Evolutionary conservation across 2,888 invertebrate species (phyloP).

Genomic region (Noctuana brunneofusca): DNA sequence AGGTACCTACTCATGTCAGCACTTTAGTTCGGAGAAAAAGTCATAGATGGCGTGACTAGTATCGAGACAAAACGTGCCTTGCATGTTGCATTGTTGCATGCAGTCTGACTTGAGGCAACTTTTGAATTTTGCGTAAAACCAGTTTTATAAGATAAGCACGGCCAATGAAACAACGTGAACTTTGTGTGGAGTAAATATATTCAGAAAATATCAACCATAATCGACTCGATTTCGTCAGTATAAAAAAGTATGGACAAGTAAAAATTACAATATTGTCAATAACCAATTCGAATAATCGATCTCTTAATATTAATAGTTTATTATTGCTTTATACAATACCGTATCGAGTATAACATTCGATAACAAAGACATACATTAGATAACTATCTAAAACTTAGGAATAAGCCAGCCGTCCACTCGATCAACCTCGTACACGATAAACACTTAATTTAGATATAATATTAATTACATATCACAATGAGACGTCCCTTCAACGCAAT

Average conservation of each 20-base stretch:
- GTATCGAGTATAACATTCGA: constrained; percentile 74
- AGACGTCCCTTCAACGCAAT: constrained; percentile 76
- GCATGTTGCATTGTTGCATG: neutral
- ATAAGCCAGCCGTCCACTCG: constrained; percentile 70
- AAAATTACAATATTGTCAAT: constrained; percentile 72
- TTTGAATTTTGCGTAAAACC: neutral
- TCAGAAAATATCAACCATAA: constrained; percentile 80
- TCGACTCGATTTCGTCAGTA: constrained; percentile 72
- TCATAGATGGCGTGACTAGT: constrained; percentile 25
- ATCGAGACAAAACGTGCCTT: neutral
- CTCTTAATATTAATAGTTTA: constrained; percentile 72
- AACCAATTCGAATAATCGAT: constrained; percentile 69
- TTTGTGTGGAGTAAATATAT: constrained; percentile 80
- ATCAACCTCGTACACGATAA: constrained; percentile 74
- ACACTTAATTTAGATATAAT: constrained; percentile 81
- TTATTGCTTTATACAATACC: constrained; percentile 81
- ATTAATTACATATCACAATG: constrained; percentile 83
- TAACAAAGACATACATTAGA: constrained; percentile 67
- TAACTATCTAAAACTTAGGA: constrained; percentile 66
- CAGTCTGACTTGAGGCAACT: neutral
- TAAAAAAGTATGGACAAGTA: constrained; percentile 70
- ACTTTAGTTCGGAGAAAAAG: constrained; percentile 18
- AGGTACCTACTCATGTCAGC: no score
- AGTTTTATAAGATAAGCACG: constrained; percentile 6
- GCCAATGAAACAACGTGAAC: constrained; percentile 49